phyloP scores from a whole-genome alignment of 2,888 invertebrate genomes.

The Pyrochroa serraticornis region DNA sequence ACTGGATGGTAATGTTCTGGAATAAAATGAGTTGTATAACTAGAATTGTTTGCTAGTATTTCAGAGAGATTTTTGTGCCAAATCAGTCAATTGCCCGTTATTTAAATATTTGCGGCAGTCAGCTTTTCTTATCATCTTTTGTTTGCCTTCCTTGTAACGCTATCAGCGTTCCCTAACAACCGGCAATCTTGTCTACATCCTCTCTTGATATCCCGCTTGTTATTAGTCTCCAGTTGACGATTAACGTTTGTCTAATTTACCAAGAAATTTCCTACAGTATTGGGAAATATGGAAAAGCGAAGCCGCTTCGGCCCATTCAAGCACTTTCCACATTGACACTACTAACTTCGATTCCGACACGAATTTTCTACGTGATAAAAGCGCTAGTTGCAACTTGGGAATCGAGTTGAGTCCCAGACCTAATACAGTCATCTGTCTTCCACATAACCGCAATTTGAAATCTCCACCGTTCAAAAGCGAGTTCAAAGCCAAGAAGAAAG shows the following conservation, averaged over 20 bases:
- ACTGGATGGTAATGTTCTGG: background rate
- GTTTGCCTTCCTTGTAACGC: background rate
- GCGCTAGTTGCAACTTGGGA: conserved; percentile 78
- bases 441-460: conserved; percentile 34
- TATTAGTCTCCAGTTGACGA: background rate
- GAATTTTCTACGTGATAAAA: conserved; percentile 74
- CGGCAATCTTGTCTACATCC: conserved; percentile 37
- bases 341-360: conserved; percentile 57
- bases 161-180: conserved; percentile 15
- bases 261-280: conserved; percentile 58
- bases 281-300: conserved; percentile 75
- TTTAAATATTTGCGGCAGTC: background rate
- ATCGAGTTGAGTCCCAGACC: conserved; percentile 72
- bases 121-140: conserved; percentile 15
- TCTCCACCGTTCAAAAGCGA: conserved; percentile 47
- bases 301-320: conserved; percentile 57
- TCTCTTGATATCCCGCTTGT: conserved; percentile 36
- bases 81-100: too few relatives aligned
- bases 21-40: background rate
- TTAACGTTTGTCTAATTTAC: background rate
- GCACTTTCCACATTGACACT: conserved; percentile 54
- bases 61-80: too few relatives aligned
- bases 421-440: conserved; percentile 61
- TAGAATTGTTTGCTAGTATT: background rate
- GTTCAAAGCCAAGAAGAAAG: conserved; percentile 52